phyloP scores from a whole-genome alignment of 2,797 vertebrate genomes.

The Podargus strigoides region DNA sequence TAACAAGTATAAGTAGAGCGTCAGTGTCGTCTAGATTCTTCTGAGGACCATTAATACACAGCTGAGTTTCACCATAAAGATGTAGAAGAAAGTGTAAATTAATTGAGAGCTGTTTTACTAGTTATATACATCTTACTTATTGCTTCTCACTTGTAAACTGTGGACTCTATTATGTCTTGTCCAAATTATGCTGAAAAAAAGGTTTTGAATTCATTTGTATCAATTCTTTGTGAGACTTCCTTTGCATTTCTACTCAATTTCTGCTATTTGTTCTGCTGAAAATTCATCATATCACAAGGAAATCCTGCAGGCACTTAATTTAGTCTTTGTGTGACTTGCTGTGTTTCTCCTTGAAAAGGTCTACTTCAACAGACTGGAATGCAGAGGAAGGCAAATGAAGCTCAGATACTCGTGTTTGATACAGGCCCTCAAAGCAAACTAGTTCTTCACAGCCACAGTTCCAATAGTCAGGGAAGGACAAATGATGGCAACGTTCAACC shows the following conservation, averaged over 20 bases:
- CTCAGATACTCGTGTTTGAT: background rate
- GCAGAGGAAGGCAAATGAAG: background rate
- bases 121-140: constrained; percentile 10
- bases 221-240: background rate
- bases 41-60: constrained; percentile 27
- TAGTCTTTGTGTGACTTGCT: background rate
- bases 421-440: background rate
- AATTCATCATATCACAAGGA: background rate
- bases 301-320: background rate
- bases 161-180: background rate
- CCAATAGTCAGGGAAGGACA: background rate
- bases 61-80: constrained; percentile 39
- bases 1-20: constrained; percentile 13
- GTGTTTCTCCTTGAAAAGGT: background rate
- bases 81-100: constrained; percentile 26
- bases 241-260: background rate
- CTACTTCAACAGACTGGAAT: background rate
- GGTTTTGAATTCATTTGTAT: background rate
- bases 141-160: background rate
- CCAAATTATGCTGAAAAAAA: background rate
- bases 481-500: background rate
- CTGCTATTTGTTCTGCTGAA: constrained; percentile 9
- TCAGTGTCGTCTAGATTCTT: constrained; percentile 26
- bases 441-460: background rate
- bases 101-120: constrained; percentile 13